Conservation (phyloP, 2,113 vertebrate species). For the Bos javanicus region DNA sequence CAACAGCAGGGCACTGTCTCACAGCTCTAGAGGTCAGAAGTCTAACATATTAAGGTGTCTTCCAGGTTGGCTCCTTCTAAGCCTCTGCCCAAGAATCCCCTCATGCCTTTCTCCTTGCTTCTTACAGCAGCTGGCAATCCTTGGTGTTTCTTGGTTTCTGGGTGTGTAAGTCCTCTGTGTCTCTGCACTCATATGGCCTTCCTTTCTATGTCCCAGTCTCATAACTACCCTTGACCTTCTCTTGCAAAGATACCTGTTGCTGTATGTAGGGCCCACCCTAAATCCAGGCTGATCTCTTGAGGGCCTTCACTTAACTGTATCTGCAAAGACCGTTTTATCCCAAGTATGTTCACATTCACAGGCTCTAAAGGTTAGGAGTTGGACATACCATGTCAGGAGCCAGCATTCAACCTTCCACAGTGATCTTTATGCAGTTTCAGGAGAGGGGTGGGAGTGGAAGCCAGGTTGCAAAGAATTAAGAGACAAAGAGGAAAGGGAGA, state of each 20-base stretch:
- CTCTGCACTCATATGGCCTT: not conserved
- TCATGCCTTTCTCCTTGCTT: not conserved
- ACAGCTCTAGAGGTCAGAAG: not conserved
- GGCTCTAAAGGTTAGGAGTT: not conserved
- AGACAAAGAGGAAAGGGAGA: not conserved
- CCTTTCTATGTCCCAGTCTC: not conserved
- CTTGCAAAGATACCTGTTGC: not conserved
- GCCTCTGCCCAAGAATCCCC: not conserved
- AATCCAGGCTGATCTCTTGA: not conserved
- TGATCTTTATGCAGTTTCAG: not conserved
- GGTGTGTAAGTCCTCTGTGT: not conserved
- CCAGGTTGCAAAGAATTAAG: not conserved
- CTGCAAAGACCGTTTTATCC: not conserved
- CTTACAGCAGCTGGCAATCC: not conserved
- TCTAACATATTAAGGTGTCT: not conserved
- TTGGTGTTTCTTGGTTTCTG: not conserved
- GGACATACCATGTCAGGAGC: not conserved
- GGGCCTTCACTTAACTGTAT: not conserved
- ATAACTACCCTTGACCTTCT: not conserved
- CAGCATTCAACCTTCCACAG: not conserved
- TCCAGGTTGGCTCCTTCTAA: not conserved
- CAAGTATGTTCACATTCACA: not conserved
- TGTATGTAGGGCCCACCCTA: not conserved
- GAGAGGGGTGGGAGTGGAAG: not conserved
- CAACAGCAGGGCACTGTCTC: not conserved